Evolutionary conservation across 2,888 invertebrate genomes (phyloP), one percentile per base, ranked within the genome.

Genomic region (Pollenia angustigena): DNA sequence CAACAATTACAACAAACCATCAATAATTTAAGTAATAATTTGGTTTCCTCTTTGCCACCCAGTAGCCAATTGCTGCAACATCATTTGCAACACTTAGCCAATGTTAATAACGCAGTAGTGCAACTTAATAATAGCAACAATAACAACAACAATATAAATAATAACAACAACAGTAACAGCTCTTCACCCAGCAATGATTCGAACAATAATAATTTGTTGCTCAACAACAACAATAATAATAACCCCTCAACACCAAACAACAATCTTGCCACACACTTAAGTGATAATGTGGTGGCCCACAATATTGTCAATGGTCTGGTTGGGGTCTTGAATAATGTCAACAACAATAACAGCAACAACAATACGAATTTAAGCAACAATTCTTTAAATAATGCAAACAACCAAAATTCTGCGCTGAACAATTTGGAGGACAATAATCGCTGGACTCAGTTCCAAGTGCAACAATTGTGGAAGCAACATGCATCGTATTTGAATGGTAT

Each of bases 401-500:
- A 86, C 82, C 81, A 84, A 80, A 52, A 88, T 52, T 71, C 76
- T 1, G 11, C 48, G 1, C n/a, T 74, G 1, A 80, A 62, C 52
- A 62, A 46, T 68, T 80, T 85, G 12, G 79, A 69, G 18, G 88
- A 68, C 50, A 90, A 88, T 89, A 93, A 90, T 89, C 93, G 93
- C 60, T 93, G 93, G 93, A 93, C 93, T 84, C 93, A 93, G 89
- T 93, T 93, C 90, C 93, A 93, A 90, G 93, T 93, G 90, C 93
- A 93, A 89, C 93, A 93, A 87, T 90, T 93, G 88, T 92, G 93
- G 91, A 93, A 93, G 89, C 92, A 93, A 89, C 93, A 93, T 89
- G 93, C 93, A 84, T 93, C 93, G 1, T 93, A 93, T 90, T 90
- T 93, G 88, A 93, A 93, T 89, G 93, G 93, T 93, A 93, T 78